Percentiles rank a stretch among this genome's conserved stretches.
These are phyloP conservation scores for Drosophila melanosoma DNA, from an alignment of 2,888 invertebrate genomes.

Conservation along the genomic window DNA sequence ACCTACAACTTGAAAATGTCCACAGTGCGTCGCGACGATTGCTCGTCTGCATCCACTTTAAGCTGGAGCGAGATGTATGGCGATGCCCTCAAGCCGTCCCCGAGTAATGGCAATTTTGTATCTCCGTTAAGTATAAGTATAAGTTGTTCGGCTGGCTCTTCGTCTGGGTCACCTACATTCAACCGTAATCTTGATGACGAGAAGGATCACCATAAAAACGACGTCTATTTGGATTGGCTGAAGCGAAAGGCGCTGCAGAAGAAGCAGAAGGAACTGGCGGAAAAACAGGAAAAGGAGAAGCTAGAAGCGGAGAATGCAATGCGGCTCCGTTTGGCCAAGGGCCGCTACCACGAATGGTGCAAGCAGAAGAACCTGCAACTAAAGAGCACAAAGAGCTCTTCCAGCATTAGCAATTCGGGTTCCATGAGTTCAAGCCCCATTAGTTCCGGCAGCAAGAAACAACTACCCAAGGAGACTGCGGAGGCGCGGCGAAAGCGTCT, in stretches of 20 bases:
- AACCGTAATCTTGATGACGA: constrained; percentile 41
- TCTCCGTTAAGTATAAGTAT: constrained; percentile 81
- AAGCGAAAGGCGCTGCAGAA: constrained; percentile 76
- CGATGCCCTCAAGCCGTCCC: constrained; percentile 48
- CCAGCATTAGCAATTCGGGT: constrained; percentile 9
- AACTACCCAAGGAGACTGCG: constrained; percentile 25
- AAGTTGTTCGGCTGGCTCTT: constrained; percentile 49
- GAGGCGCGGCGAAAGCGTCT: constrained; percentile 41
- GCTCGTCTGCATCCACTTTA: constrained; percentile 55
- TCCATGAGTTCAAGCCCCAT: neutral
- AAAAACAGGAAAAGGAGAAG: constrained; percentile 67
- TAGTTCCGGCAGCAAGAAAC: neutral
- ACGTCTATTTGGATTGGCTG: constrained; percentile 81
- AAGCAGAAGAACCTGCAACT: constrained; percentile 65
- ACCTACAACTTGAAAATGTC: constrained; percentile 47
- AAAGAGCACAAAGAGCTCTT: constrained; percentile 27
- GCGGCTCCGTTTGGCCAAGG: constrained; percentile 53
- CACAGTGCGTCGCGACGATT: constrained; percentile 33
- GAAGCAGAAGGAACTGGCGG: constrained; percentile 60
- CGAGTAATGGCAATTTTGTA: constrained; percentile 67
- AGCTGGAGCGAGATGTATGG: constrained; percentile 67
- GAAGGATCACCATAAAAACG: constrained; percentile 56
- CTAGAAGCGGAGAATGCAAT: constrained; percentile 59
- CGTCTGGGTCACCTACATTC: constrained; percentile 60
- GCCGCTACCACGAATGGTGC: constrained; percentile 81